These are phyloP conservation scores for Xylocopa sonorina DNA, from an alignment of 1,140 invertebrate species.

Conservation along the genomic window DNA sequence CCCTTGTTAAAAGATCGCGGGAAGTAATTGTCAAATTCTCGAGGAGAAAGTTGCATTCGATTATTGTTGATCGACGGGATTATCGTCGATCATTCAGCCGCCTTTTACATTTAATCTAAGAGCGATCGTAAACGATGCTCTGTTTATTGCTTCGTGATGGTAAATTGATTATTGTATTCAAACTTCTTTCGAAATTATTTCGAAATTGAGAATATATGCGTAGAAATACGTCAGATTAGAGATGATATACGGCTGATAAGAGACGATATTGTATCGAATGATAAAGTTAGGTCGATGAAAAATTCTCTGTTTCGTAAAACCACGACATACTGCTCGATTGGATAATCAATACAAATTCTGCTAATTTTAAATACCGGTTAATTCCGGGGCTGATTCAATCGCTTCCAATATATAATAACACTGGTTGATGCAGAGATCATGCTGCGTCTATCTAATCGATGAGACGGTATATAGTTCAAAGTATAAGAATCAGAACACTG, in stretches of 20 bases:
- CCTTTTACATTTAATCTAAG: neutral
- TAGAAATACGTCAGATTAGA: neutral
- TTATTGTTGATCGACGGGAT: neutral
- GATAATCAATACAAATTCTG: neutral
- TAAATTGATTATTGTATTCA: neutral
- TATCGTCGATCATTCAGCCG: neutral
- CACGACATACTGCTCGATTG: neutral
- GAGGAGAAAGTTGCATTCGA: no score
- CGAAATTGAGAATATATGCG: neutral
- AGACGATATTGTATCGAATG: neutral
- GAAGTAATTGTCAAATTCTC: neutral
- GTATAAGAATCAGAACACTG: conserved; percentile 16
- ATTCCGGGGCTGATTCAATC: neutral
- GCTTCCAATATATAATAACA: neutral
- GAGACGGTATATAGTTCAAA: conserved; percentile 24
- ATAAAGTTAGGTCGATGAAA: neutral
- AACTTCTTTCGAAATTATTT: neutral
- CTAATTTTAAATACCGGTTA: neutral
- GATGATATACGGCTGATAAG: conserved; percentile 3
- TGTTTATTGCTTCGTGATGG: no score
- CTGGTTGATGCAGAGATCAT: conserved; percentile 3
- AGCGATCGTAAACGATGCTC: no score
- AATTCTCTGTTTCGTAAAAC: no score
- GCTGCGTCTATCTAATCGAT: conserved; percentile 27
- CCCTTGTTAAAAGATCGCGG: no score